Conservation (phyloP, 2,113 vertebrate genomes). For the Leptocoma aspasia region DNA sequence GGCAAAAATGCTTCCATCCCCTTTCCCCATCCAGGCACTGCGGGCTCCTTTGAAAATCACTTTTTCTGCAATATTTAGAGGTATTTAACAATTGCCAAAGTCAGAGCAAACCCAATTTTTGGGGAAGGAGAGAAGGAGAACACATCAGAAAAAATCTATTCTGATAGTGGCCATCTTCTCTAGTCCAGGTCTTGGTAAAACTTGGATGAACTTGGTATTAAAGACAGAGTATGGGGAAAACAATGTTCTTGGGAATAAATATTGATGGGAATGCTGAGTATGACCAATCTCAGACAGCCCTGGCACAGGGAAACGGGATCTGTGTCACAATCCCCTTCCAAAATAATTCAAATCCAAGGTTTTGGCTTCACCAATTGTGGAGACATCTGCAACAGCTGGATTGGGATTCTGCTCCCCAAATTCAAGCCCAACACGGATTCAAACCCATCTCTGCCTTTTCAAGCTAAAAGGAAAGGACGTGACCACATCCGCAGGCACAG, state of each 20-base stretch:
- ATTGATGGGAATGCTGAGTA: background rate
- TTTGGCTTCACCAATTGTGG: background rate
- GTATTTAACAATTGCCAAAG: background rate
- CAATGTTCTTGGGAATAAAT: background rate
- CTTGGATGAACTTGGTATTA: background rate
- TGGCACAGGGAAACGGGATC: background rate
- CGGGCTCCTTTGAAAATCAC: background rate
- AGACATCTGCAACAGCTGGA: background rate
- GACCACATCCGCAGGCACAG: background rate
- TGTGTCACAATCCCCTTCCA: background rate
- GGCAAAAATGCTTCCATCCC: conserved; percentile 11
- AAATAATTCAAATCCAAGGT: background rate
- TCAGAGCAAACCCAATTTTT: background rate
- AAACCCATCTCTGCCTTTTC: background rate
- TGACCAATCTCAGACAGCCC: background rate
- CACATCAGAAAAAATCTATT: background rate
- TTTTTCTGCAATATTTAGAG: background rate
- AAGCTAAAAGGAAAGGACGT: background rate
- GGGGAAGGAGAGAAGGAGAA: background rate
- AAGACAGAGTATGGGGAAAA: background rate
- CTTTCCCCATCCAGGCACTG: background rate
- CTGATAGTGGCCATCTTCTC: background rate
- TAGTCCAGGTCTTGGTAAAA: background rate
- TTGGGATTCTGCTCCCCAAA: background rate
- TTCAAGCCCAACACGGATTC: background rate